Percentiles rank a stretch among this genome's conserved stretches.
Conservation (phyloP, 2,888 invertebrate genomes). For the Balanococcus diminutus region DNA sequence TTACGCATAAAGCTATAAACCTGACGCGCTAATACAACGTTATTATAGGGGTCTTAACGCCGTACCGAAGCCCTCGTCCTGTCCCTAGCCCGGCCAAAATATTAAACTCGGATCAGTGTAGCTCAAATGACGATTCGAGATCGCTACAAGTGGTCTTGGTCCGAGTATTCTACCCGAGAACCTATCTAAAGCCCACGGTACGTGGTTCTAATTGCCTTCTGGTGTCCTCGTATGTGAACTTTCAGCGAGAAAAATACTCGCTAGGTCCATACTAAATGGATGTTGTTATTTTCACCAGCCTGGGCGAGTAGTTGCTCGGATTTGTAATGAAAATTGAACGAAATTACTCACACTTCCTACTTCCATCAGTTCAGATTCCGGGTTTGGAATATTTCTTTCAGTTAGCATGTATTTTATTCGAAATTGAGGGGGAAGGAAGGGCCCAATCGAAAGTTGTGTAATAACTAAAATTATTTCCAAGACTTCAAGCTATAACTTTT, state of each 20-base stretch:
- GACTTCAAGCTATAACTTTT: no score
- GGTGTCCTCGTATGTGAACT: neutral
- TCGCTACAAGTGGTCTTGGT: constrained; percentile 38
- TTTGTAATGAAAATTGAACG: no score
- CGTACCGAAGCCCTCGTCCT: neutral
- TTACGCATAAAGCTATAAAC: constrained; percentile 54
- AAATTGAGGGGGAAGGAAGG: no score
- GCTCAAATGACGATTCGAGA: constrained; percentile 39
- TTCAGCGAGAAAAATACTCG: neutral
- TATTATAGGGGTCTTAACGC: constrained; percentile 52
- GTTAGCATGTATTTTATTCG: no score
- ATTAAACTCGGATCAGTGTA: constrained; percentile 49
- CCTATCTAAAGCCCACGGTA: neutral
- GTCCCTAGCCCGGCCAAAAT: constrained; percentile 39
- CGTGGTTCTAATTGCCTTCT: neutral
- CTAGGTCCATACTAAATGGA: neutral
- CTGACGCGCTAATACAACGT: constrained; percentile 55
- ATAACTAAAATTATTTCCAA: no score
- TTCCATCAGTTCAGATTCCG: no score
- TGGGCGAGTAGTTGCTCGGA: no score
- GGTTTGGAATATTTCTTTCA: no score
- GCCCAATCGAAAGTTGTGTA: no score
- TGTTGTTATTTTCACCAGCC: no score
- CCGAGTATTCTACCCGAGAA: neutral
- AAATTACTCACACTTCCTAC: no score